Evolutionary conservation across 2,113 vertebrate genomes (phyloP), one percentile per base, ranked within the genome.

Genomic region (Gavia stellata): DNA sequence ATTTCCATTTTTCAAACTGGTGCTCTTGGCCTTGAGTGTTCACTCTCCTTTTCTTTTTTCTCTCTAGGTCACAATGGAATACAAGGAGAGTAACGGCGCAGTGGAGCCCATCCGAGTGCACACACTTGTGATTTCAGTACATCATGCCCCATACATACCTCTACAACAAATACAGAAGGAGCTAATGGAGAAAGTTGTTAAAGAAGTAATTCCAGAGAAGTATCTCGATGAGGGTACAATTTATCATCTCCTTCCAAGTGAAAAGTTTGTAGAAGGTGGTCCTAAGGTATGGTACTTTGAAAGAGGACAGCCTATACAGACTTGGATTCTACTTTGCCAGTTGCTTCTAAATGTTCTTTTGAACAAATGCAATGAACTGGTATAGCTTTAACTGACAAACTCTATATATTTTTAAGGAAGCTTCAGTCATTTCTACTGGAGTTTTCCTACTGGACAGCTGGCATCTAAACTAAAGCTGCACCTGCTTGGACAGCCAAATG

Each of bases 111-210:
- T 99, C 58, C 79, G 96, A 16, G 98, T 99, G 72, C 98, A 99
- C 94, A 98, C 98, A 7, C 95, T 99, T 61, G 98, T 99, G 8
- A 87, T 99, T 78, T 99, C 98, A 5, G 98, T 98, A 53, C 98
- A 99, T 68, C 98, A 98, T 12, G 98, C 98, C 23, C 98, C 97
- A 1, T 97, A 97, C 17, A 87, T 98, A 59, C 95, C 92, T 36
- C 86, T 99, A 70, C 97, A 98, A 31, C 98, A 99, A 94, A 98
- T 99, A 98, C 97, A 97, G 16, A 98, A 98, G 36, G 98, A 98
- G 7, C 94, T 99, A 83, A 98, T 98, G 95, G 98, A 98, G 68
- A 98, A 98, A 71, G 94, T 98, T 45, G 96, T 99, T 68, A 98
- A 98, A 88, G 86, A 98, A 33, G 98, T 99, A 11, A 98, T 99